phyloP scores from a whole-genome alignment of 2,888 invertebrate genomes.

The Drosophila longiperda region DNA sequence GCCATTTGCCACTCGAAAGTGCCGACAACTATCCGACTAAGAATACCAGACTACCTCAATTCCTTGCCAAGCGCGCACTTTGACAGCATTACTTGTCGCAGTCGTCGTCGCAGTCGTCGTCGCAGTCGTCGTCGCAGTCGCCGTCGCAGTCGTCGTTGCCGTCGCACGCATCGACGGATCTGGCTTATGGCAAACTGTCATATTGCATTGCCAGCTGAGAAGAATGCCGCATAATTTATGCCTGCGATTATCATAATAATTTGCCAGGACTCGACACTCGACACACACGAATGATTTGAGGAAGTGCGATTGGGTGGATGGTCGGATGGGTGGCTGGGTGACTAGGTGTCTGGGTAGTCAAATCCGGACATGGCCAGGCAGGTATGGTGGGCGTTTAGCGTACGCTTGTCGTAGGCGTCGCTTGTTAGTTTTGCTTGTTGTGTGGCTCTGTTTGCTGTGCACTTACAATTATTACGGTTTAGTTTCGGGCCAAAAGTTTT shows the following conservation, averaged over 20 bases:
- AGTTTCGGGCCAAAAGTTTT: slow-evolving; percentile 59
- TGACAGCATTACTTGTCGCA: background rate
- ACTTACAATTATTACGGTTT: slow-evolving; percentile 79
- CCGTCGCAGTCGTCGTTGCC: too few species aligned
- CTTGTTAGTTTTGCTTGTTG: slow-evolving; percentile 47
- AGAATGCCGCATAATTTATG: slow-evolving; percentile 72
- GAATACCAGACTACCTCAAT: slow-evolving; percentile 15
- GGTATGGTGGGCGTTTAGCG: slow-evolving; percentile 28
- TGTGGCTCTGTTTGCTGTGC: slow-evolving; percentile 68
- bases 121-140: background rate
- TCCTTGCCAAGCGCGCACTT: background rate
- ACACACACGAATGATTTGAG: slow-evolving; percentile 58
- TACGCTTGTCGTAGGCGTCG: slow-evolving; percentile 16
- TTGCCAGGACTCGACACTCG: slow-evolving; percentile 47
- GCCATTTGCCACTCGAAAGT: slow-evolving; percentile 32
- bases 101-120: background rate
- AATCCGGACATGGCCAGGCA: slow-evolving; percentile 7
- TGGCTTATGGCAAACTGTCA: slow-evolving; percentile 44
- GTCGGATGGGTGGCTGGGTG: background rate
- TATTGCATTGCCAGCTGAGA: slow-evolving; percentile 51
- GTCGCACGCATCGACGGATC: slow-evolving; percentile 36
- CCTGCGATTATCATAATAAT: slow-evolving; percentile 79
- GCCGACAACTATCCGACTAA: slow-evolving; percentile 11
- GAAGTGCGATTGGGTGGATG: background rate
- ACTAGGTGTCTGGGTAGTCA: slow-evolving; percentile 1